These are phyloP conservation scores for Andrena haemorrhoa DNA, from an alignment of 2,888 invertebrate genomes.

Conservation along the genomic window DNA sequence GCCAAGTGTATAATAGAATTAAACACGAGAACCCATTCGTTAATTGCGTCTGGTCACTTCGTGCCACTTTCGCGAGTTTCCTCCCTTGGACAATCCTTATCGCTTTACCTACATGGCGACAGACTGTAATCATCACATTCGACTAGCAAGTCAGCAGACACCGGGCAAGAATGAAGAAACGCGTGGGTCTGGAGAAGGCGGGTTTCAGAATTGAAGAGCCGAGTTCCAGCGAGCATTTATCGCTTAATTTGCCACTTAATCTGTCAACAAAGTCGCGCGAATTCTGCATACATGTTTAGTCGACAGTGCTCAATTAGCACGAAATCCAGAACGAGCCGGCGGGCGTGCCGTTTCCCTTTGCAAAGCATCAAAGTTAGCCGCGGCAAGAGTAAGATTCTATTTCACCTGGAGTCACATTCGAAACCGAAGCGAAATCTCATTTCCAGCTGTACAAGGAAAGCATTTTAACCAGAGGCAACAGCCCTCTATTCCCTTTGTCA, in stretches of 20 bases:
- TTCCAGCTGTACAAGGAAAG: background rate
- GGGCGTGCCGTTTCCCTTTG: background rate
- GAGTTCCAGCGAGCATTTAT: too few species aligned
- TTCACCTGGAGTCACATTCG: background rate
- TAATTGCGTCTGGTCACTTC: conserved; percentile 7
- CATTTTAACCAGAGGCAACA: background rate
- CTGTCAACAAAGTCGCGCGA: background rate
- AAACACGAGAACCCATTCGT: background rate
- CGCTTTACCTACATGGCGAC: background rate
- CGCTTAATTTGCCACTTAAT: background rate
- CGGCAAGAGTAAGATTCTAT: background rate
- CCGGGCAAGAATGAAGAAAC: background rate
- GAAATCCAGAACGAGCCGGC: conserved; percentile 7
- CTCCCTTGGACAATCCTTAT: background rate
- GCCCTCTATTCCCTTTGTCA: background rate
- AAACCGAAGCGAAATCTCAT: conserved; percentile 2
- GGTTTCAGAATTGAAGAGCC: too few species aligned
- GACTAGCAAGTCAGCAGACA: background rate
- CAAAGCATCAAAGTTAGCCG: conserved; percentile 9
- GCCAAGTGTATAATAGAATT: conserved; percentile 22
- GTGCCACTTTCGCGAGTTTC: background rate
- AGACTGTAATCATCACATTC: background rate
- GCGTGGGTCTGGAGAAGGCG: too few species aligned
- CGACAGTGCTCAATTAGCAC: conserved; percentile 11
- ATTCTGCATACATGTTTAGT: background rate